A percentile compares a stretch with the other conserved stretches of the same genome.
Conservation (phyloP, 2,797 vertebrate species). For the Harpagifer antarcticus region DNA sequence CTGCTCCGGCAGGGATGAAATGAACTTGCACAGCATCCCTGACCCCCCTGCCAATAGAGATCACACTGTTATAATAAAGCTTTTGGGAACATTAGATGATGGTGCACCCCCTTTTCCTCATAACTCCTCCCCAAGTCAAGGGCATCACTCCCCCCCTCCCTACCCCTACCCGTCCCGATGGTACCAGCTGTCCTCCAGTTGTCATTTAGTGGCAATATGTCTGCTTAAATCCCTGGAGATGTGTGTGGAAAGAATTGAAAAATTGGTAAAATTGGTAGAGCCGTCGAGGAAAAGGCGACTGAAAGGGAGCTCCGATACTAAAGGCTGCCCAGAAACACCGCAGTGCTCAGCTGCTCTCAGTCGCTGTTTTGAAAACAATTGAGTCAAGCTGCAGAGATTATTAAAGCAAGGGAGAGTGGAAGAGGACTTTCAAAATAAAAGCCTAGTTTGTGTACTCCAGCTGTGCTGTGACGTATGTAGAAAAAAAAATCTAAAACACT, state of each 20-base stretch:
- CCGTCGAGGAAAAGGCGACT: conserved; percentile 3
- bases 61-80: conserved; percentile 46
- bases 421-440: conserved; percentile 46
- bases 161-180: conserved; percentile 12
- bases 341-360: conserved; percentile 61
- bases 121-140: conserved; percentile 69
- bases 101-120: conserved; percentile 28
- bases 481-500: no score
- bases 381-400: background rate
- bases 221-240: background rate
- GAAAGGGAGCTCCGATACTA: background rate
- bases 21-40: conserved; percentile 40
- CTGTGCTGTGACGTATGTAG: no score
- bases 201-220: conserved; percentile 26
- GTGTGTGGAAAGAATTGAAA: background rate
- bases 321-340: conserved; percentile 45
- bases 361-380: conserved; percentile 42
- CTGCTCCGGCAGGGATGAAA: conserved; percentile 28
- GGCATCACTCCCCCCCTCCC: conserved; percentile 65
- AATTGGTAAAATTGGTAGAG: rapidly evolving
- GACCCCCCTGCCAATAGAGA: conserved; percentile 40
- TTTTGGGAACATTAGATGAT: conserved; percentile 9
- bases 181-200: conserved; percentile 58
- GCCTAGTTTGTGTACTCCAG: no score
- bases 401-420: background rate